Conservation (phyloP, 2,113 vertebrate genomes). For the Zingel zingel region DNA sequence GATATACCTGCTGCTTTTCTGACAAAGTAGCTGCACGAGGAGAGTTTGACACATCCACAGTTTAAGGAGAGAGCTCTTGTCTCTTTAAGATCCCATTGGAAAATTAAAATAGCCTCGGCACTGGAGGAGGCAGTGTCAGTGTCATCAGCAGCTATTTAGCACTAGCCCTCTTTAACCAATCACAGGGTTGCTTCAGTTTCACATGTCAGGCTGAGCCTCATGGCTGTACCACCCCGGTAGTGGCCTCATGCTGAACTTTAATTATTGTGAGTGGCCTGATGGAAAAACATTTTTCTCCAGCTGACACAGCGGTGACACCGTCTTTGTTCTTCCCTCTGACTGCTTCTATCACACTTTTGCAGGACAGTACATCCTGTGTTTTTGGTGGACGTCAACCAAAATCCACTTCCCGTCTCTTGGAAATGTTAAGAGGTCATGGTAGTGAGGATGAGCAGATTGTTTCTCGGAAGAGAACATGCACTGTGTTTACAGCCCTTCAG, state of each 20-base stretch:
- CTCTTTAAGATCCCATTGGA: constrained; percentile 1
- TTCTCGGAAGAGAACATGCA: constrained; percentile 17
- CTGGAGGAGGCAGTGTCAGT: not conserved
- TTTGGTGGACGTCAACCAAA: constrained; percentile 52
- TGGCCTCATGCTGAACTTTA: constrained; percentile 70
- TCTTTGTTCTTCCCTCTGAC: constrained; percentile 37
- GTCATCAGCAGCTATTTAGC: constrained; percentile 44
- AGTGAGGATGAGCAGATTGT: constrained; percentile 32
- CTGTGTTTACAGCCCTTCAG: constrained; percentile 13
- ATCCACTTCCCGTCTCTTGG: constrained; percentile 43
- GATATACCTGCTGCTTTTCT: not conserved
- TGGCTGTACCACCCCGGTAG: constrained; percentile 16
- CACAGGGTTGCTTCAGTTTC: constrained; percentile 11
- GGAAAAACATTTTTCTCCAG: constrained; percentile 47
- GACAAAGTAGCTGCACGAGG: not conserved
- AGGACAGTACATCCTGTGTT: constrained; percentile 57
- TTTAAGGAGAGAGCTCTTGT: not conserved
- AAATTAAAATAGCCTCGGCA: constrained; percentile 37
- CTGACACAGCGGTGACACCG: constrained; percentile 46
- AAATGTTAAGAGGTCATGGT: constrained; percentile 30
- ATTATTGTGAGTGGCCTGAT: constrained; percentile 64
- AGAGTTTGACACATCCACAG: not conserved
- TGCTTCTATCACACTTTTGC: constrained; percentile 29
- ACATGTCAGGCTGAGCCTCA: constrained; percentile 38
- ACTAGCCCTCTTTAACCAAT: constrained; percentile 36